Evolutionary conservation across 2,113 vertebrate species (phyloP), one percentile per base, ranked within the genome.

Genomic region (Cyrtonyx montezumae): DNA sequence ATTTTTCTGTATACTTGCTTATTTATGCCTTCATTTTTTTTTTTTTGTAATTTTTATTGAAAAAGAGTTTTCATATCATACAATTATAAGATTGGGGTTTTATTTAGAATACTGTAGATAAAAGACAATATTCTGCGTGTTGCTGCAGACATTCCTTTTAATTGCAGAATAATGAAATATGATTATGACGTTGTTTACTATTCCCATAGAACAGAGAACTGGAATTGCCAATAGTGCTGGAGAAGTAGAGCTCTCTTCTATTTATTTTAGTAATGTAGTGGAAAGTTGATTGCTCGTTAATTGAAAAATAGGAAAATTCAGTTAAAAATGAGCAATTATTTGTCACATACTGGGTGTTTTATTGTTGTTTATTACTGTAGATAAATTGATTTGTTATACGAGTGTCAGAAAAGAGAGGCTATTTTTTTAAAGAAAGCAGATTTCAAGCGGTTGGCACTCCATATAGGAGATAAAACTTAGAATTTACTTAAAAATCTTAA

Each of bases 231-330:
- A 11, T 36, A 66, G 11, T 4, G 4, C 25, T 73, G 16, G 69
- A 51, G 53, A 36, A 22, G 43, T 63, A 26, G 9, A 42, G 22
- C 0, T 0, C 0, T 28, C 37, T 62, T 61, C 68, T 13, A 12
- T 74, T 49, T 58, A 9, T 21, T 66, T 0, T 11, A 21, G 25
- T 76, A 45, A 37, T 69, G 11, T 9, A 80, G 17, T 77, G 17
- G 56, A 91, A 67, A 32, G 48, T 66, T 80, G 36, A 34, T 77
- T 9, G 20, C 48, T 76, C 4, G 1, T 73, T 48, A 79, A 30
- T 5, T 76, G 55, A 59, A 61, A 48, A 81, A n/a, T 13, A 77
- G 36, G 69, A 75, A 45, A 71, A 11, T 36, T 13, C 8, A 56
- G 34, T 59, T 22, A 84, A 80, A 90, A 83, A 19, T 14, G 6